phyloP scores from a whole-genome alignment of 2,797 vertebrate species.

The Danio choprae region DNA sequence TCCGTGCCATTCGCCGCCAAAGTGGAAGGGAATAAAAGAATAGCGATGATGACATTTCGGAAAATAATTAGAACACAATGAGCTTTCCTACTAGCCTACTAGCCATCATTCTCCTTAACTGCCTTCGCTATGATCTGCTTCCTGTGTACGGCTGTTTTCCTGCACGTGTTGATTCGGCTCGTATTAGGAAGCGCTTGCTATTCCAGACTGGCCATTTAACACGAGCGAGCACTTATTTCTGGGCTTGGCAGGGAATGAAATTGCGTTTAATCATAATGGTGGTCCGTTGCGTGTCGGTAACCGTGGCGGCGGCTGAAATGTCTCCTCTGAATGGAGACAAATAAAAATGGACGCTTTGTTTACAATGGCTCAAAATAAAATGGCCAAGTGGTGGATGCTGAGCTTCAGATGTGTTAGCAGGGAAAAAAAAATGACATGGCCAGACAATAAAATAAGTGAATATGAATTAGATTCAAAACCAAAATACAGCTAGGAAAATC shows the following conservation, averaged over 20 bases:
- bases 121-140: not conserved
- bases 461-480: not conserved
- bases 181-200: constrained; percentile 59
- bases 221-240: constrained; percentile 61
- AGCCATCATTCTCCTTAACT: constrained; percentile 3
- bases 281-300: constrained; percentile 43
- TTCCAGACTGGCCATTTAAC: constrained; percentile 65
- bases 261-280: constrained; percentile 61
- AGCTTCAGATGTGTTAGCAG: not conserved
- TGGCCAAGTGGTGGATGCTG: constrained; percentile 6
- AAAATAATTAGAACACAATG: constrained; percentile 62
- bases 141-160: constrained; percentile 40
- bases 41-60: constrained; percentile 53
- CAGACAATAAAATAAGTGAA: not conserved
- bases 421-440: not conserved
- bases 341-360: constrained; percentile 55
- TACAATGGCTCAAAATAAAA: constrained; percentile 52
- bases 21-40: constrained; percentile 48
- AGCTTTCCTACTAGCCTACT: constrained; percentile 33
- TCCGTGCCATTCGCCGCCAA: constrained; percentile 40
- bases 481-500: not conserved
- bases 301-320: constrained; percentile 52
- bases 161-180: constrained; percentile 59
- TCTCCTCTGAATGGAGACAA: constrained; percentile 53
- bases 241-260: constrained; percentile 59